These are phyloP conservation scores for Mya arenaria DNA, from an alignment of 1,140 invertebrate species.

Conservation along the genomic window DNA sequence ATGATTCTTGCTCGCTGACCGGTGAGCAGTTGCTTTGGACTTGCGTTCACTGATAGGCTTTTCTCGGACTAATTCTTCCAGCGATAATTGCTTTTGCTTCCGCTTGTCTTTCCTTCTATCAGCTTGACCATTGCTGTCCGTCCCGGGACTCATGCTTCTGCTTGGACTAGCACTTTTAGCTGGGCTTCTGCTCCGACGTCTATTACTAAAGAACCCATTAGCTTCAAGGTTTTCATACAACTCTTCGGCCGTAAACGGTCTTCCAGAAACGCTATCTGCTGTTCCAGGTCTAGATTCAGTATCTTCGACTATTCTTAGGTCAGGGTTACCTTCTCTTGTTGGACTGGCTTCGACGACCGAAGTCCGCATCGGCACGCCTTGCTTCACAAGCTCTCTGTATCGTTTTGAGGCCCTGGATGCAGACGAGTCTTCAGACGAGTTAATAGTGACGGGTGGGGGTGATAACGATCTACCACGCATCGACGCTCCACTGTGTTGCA, in stretches of 20 bases:
- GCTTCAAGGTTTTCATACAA: conserved; percentile 69
- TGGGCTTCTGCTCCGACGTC: conserved; percentile 46
- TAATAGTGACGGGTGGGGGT: background rate
- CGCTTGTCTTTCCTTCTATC: conserved; percentile 22
- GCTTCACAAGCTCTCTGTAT: conserved; percentile 71
- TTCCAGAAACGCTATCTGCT: conserved; percentile 58
- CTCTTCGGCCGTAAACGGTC: conserved; percentile 58
- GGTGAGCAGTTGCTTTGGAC: conserved; percentile 52
- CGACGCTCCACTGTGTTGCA: background rate
- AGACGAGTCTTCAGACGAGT: background rate
- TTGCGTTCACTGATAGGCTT: conserved; percentile 58
- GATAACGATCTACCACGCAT: background rate
- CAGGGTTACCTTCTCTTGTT: background rate
- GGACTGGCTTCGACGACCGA: conserved; percentile 67
- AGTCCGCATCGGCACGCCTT: conserved; percentile 72
- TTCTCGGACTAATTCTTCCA: conserved; percentile 70
- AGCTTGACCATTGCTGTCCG: background rate
- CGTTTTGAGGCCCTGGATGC: conserved; percentile 60
- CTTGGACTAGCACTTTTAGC: conserved; percentile 14
- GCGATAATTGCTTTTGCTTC: conserved; percentile 53
- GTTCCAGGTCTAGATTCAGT: conserved; percentile 28
- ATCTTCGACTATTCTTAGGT: background rate
- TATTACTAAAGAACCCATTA: conserved; percentile 64
- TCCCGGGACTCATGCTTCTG: conserved; percentile 13
- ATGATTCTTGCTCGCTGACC: conserved; percentile 52